Percentiles rank a stretch among this genome's conserved stretches.
Evolutionary conservation across 2,888 invertebrate species (phyloP).

Genomic region (Marronus borbonicus): DNA sequence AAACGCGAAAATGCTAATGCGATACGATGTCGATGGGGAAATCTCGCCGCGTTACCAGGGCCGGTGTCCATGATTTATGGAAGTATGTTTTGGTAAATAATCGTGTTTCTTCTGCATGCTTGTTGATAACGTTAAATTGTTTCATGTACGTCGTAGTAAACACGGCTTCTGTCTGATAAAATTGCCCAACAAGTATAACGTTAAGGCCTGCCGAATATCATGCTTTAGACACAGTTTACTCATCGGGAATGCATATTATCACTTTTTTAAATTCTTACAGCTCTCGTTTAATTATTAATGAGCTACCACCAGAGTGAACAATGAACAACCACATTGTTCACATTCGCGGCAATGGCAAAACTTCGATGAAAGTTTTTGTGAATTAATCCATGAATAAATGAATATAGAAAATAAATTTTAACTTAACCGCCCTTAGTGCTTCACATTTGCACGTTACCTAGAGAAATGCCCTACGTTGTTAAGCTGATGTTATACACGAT

Average conservation of each 20-base stretch:
- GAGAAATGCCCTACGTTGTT: not conserved
- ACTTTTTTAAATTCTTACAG: too few relatives aligned
- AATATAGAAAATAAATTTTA: not conserved
- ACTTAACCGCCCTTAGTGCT: not conserved
- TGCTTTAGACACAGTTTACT: not conserved
- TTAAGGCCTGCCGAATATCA: not conserved
- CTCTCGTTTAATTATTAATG: too few relatives aligned
- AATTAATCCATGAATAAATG: not conserved
- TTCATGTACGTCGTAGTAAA: conserved; percentile 10
- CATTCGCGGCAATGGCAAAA: not conserved
- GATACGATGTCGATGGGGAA: not conserved
- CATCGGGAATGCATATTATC: not conserved
- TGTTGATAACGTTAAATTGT: not conserved
- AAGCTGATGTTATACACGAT: conserved; percentile 17
- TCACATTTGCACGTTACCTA: not conserved
- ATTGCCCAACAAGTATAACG: not conserved
- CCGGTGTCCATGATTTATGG: not conserved
- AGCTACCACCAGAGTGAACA: too few relatives aligned
- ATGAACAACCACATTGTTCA: too few relatives aligned
- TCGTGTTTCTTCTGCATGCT: conserved; percentile 6
- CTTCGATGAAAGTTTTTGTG: too few relatives aligned
- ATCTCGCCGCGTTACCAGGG: not conserved
- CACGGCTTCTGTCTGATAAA: not conserved
- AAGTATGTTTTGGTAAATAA: conserved; percentile 22
- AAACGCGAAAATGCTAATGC: not conserved